These are phyloP conservation scores for Trichogramma evanescens DNA, from an alignment of 2,888 invertebrate genomes.

Conservation along the genomic window DNA sequence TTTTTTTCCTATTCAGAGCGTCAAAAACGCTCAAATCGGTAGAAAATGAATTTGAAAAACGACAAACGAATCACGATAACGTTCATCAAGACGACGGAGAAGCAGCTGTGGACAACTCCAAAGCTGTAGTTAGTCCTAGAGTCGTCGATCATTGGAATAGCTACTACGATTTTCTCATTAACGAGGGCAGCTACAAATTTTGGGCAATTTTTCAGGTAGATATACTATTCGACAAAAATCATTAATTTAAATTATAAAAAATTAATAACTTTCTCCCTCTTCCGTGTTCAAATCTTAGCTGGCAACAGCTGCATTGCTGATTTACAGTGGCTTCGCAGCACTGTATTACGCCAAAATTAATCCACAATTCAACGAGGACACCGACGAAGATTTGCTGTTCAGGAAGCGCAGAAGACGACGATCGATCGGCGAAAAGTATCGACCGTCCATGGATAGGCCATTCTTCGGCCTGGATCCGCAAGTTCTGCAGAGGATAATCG, in stretches of 20 bases:
- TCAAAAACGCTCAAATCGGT: conserved; percentile 4
- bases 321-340: conserved; percentile 79
- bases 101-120: conserved; percentile 42
- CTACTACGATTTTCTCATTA: conserved; percentile 81
- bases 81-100: conserved; percentile 32
- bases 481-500: conserved; percentile 63
- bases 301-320: conserved; percentile 69
- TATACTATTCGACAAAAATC: not conserved
- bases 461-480: conserved; percentile 55
- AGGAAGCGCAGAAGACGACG: conserved; percentile 47
- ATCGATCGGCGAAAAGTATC: conserved; percentile 15
- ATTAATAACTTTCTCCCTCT: not conserved
- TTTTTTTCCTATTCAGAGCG: too few species aligned
- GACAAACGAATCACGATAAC: conserved; percentile 3
- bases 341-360: conserved; percentile 84
- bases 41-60: conserved; percentile 21
- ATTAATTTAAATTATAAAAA: not conserved
- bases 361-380: conserved; percentile 70
- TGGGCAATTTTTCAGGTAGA: conserved; percentile 80
- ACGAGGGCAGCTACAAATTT: conserved; percentile 82
- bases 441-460: conserved; percentile 27
- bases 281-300: conserved; percentile 53
- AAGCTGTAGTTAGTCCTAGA: conserved; percentile 49
- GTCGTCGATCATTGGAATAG: conserved; percentile 59
- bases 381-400: conserved; percentile 67